phyloP scores from a whole-genome alignment of 2,113 vertebrate species.

The Ceratotherium simum region DNA sequence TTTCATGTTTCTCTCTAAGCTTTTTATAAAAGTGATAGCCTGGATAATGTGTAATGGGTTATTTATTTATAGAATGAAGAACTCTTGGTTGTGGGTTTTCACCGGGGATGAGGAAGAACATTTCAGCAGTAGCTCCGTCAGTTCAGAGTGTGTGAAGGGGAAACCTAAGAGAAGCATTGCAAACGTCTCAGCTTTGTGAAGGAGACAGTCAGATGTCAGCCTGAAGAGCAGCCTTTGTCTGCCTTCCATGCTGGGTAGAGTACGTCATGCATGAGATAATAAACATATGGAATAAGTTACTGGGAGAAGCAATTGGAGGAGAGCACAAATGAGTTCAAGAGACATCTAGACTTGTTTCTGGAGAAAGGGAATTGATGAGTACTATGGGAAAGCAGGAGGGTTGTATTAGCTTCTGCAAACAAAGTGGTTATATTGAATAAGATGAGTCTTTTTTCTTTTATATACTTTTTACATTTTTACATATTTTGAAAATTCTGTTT shows the following conservation, averaged over 20 bases:
- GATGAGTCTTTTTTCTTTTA: background rate
- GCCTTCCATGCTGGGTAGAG: slow-evolving; percentile 44
- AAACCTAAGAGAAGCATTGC: slow-evolving; percentile 52
- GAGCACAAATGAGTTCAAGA: slow-evolving; percentile 69
- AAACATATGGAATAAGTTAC: slow-evolving; percentile 77
- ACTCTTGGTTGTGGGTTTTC: slow-evolving; percentile 74
- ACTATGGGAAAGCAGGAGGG: slow-evolving; percentile 64
- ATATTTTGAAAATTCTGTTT: slow-evolving; percentile 21
- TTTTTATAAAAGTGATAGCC: background rate
- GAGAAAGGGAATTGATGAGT: slow-evolving; percentile 48
- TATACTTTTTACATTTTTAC: background rate
- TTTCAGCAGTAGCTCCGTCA: slow-evolving; percentile 67
- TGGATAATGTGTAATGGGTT: slow-evolving; percentile 40
- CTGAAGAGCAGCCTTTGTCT: slow-evolving; percentile 64
- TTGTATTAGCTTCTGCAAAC: slow-evolving; percentile 29
- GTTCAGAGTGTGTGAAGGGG: slow-evolving; percentile 33
- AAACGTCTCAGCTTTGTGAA: slow-evolving; percentile 57
- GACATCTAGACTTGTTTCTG: slow-evolving; percentile 68
- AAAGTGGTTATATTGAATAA: background rate
- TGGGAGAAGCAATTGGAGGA: slow-evolving; percentile 54
- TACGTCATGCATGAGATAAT: slow-evolving; percentile 66
- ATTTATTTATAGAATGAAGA: slow-evolving; percentile 70
- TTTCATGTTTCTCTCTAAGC: slow-evolving; percentile 60
- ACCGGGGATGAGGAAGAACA: slow-evolving; percentile 49
- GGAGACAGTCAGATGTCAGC: slow-evolving; percentile 78